phyloP scores from a whole-genome alignment of 2,888 invertebrate species.

The Isotomurus palustris region DNA sequence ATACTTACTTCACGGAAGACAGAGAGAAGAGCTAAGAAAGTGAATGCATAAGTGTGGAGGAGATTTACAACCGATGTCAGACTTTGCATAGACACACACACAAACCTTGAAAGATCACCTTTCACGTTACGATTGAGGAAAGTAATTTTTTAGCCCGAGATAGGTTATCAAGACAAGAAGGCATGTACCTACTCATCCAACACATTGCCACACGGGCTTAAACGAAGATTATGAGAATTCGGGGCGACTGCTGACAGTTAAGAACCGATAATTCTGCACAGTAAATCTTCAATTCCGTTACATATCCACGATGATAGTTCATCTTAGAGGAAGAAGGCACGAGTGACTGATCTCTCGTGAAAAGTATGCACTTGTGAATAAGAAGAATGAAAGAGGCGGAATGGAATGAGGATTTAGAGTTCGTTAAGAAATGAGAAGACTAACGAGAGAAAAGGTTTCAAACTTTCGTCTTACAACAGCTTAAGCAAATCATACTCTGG shows the following conservation, averaged over 20 bases:
- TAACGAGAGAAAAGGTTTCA: slow-evolving; percentile 6
- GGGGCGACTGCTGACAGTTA: neutral
- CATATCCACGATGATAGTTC: neutral
- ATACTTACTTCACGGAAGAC: too few species aligned
- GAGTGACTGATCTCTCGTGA: neutral
- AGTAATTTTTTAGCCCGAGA: slow-evolving; percentile 13
- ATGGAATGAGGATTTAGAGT: slow-evolving; percentile 3
- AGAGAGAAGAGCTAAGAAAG: too few species aligned
- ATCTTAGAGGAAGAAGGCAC: neutral
- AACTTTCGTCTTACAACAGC: neutral
- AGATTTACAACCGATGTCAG: slow-evolving; percentile 14
- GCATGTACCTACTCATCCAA: neutral
- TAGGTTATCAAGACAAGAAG: slow-evolving; percentile 4
- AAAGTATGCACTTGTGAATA: slow-evolving; percentile 1
- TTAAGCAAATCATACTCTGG: too few species aligned
- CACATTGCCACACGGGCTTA: neutral
- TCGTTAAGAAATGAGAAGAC: slow-evolving; percentile 4
- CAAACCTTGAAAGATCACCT: slow-evolving; percentile 15
- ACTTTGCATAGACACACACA: slow-evolving; percentile 1
- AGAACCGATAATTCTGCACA: neutral
- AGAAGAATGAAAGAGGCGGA: slow-evolving; percentile 7
- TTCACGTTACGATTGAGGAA: slow-evolving; percentile 6
- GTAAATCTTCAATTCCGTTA: neutral
- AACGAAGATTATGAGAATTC: neutral
- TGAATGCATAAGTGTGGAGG: too few species aligned